Evolutionary conservation across 1,140 invertebrate genomes (phyloP), one percentile per base, ranked within the genome.

Genomic region (Heliconius nattereri): DNA sequence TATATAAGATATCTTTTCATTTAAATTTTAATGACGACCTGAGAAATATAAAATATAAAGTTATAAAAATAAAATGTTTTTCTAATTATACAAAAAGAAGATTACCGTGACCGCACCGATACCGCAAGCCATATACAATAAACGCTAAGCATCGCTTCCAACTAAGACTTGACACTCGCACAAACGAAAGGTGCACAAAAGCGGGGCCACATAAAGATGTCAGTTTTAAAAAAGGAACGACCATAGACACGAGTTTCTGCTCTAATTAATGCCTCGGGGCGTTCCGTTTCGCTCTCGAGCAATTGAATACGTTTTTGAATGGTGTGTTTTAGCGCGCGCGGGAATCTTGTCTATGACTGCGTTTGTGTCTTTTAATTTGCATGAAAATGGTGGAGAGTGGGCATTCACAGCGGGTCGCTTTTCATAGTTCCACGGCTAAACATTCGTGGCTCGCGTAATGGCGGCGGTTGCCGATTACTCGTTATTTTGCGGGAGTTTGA

Each of bases 301-400:
- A 88, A 89, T 90, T 92, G 90, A 94, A 92, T 91, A 86, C 89
- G 85, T 85, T 86, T 83, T 85, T 93, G 92, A 94, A 94, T 94
- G 90, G 88, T 89, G 89, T 86, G 88, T 89, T 92, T 91, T 89
- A 90, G 86, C 89, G 88, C 86, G 88, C 85, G 87, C 84, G 85
- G 83, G 86, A 89, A 89, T 88, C 89, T 91, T 92, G 88, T 91
- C 85, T 92, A 88, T 90, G 90, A 85, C 83, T 86, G 81, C 87
- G 87, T 92, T 92, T 91, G 90, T 91, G 89, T 92, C 91, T 94
- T 94, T 94, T 94, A 94, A 94, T 94, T 94, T 94, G 90, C 90
- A 92, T 92, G 86, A 94, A 94, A 93, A 92, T 92, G 90, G 87
- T 91, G 88, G 87, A 85, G 88, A 89, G 90, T 87, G 84, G 87